Evolutionary conservation across 2,888 invertebrate species (phyloP).

Genomic region (Strigamia transsilvanica): DNA sequence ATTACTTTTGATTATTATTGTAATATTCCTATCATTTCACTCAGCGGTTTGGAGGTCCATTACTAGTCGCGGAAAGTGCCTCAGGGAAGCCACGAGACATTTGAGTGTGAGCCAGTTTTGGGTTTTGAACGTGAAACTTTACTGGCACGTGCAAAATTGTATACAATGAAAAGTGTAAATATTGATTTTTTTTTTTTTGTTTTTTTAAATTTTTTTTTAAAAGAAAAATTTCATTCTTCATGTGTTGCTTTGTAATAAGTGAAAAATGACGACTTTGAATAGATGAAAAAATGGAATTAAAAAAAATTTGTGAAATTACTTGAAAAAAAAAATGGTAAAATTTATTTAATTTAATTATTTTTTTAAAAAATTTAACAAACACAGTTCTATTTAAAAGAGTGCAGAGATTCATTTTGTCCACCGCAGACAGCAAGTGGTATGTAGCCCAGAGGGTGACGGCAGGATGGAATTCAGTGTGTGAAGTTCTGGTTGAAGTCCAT

Average conservation of each 20-base stretch:
- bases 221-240: too few species aligned
- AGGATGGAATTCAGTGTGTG: constrained; percentile 38
- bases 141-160: constrained; percentile 9
- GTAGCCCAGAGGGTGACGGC: background rate
- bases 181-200: background rate
- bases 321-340: background rate
- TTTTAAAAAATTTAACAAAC: too few species aligned
- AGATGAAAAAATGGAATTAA: constrained; percentile 15
- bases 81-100: constrained; percentile 45
- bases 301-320: background rate
- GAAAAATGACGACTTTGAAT: background rate
- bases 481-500: constrained; percentile 45
- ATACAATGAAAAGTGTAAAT: constrained; percentile 31
- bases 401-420: constrained; percentile 7
- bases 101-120: constrained; percentile 12
- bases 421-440: background rate
- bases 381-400: too few species aligned
- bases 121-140: background rate
- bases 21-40: constrained; percentile 18
- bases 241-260: constrained; percentile 12
- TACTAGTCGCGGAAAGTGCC: constrained; percentile 44
- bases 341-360: too few species aligned
- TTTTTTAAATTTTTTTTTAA: background rate
- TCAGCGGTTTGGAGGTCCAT: constrained; percentile 36
- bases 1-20: background rate